Base-by-base conservation (phyloP, 2,797 vertebrate genomes). In the Gallirallus australis region DNA sequence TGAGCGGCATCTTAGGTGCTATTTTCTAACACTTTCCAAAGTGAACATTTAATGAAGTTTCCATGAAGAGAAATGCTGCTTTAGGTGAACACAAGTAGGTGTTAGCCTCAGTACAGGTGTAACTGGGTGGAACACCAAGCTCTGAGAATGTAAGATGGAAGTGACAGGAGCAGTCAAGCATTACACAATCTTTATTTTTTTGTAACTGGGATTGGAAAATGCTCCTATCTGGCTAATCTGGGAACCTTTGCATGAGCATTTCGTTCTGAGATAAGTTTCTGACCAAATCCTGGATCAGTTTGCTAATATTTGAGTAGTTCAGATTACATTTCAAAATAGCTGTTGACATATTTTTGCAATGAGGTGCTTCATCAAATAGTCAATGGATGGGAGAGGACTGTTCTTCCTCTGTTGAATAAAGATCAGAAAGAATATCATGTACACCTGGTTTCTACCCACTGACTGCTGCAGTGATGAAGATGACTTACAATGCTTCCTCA, bases 251-350 rank as follows among this genome's bases (percentile, higher is more conserved):
- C 23, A 53, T 10, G 30, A 1, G 20, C 4, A n/a, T 86, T 75
- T 89, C 12, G 28, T 76, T 72, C 40, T 80, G 65, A 86, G 37
- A 6, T n/a, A 60, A 86, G 16, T 73, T 83, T 81, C 72, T 75
- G 57, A 15, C 20, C 42, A 73, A 93, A 78, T 48, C 12, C 60
- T 63, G 30, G 27, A 71, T 52, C 30, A 39, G 10, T 81, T 66
- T 52, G 35, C 60, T 86, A 75, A 78, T 63, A 86, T 64, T 73
- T 85, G 59, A 90, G 45, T 85, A 57, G 21, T 61, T 69, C n/a
- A 57, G 31, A 37, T 79, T 76, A 75, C 40, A 50, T 93, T 94
- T 91, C 59, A 93, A 94, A 87, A 76, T 69, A 57, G 4, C 28
- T 48, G 17, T 50, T 91, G 40, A 76, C 14, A 2, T 28, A 8